Evolutionary conservation across 2,113 vertebrate genomes (phyloP).

Genomic region (Xiphophorus couchianus): DNA sequence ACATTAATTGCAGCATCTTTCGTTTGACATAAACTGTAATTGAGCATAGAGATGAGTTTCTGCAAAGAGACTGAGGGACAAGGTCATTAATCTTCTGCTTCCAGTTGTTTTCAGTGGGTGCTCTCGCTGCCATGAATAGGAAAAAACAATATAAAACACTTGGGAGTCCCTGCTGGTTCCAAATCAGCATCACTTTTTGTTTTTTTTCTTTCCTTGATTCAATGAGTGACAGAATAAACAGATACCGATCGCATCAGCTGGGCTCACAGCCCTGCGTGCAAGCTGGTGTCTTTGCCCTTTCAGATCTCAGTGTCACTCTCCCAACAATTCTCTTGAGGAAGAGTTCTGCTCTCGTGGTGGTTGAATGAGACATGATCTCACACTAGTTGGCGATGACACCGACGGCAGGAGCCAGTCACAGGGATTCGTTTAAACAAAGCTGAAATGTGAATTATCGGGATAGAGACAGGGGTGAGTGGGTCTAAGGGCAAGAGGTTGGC

Average conservation of each 20-base stretch:
- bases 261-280: slow-evolving; percentile 10
- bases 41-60: slow-evolving; percentile 67
- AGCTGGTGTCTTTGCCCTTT: slow-evolving; percentile 34
- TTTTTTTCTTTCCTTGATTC: slow-evolving; percentile 21
- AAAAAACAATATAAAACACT: slow-evolving; percentile 22
- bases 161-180: slow-evolving; percentile 9
- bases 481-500: slow-evolving; percentile 24
- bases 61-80: slow-evolving; percentile 34
- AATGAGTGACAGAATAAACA: slow-evolving; percentile 29
- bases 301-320: slow-evolving; percentile 34
- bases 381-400: slow-evolving; percentile 55
- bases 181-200: slow-evolving; percentile 20
- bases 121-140: background rate
- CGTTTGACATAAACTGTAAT: slow-evolving; percentile 71
- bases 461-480: slow-evolving; percentile 4
- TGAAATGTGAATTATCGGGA: slow-evolving; percentile 47
- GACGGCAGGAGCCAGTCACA: slow-evolving; percentile 60
- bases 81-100: slow-evolving; percentile 29
- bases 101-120: slow-evolving; percentile 4
- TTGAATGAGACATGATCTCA: slow-evolving; percentile 56
- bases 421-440: slow-evolving; percentile 48
- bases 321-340: slow-evolving; percentile 47
- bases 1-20: slow-evolving; percentile 74
- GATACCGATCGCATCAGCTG: slow-evolving; percentile 24
- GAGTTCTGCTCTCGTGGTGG: slow-evolving; percentile 32